Conservation (phyloP, 2,113 vertebrate genomes). For the Triplophysa dalaica region DNA sequence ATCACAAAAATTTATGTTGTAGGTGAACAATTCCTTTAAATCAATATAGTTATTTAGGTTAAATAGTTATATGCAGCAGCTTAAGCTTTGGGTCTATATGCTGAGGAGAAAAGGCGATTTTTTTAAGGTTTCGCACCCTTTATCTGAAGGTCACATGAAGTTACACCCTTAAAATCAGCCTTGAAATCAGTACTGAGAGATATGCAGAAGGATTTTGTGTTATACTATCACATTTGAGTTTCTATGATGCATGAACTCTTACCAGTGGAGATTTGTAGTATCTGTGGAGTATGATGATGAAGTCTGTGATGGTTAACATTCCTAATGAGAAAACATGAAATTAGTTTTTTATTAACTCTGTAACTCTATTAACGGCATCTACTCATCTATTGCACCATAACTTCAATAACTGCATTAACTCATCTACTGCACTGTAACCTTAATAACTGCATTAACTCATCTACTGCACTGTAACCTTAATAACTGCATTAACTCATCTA, state of each 20-base stretch:
- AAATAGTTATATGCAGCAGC: background rate
- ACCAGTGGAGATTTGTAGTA: slow-evolving; percentile 99
- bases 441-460: too few relatives aligned
- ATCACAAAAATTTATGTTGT: too few relatives aligned
- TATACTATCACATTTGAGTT: background rate
- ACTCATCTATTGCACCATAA: too few relatives aligned
- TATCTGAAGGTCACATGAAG: background rate
- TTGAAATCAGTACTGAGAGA: background rate
- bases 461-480: too few relatives aligned
- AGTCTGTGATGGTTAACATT: slow-evolving; percentile 99
- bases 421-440: too few relatives aligned
- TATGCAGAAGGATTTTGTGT: background rate
- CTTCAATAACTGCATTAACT: too few relatives aligned
- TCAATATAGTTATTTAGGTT: background rate
- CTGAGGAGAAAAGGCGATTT: background rate
- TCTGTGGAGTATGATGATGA: slow-evolving; percentile 99
- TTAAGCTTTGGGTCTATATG: background rate
- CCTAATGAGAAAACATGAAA: slow-evolving; percentile 71
- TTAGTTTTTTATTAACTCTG: background rate
- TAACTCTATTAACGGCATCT: too few relatives aligned
- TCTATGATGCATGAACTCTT: slow-evolving; percentile 41
- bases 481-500: too few relatives aligned
- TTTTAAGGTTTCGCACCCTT: background rate
- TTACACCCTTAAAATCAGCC: background rate
- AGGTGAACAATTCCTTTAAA: background rate